Evolutionary conservation across 2,888 invertebrate species (phyloP).

Genomic region (Meghimatium bilineatum): DNA sequence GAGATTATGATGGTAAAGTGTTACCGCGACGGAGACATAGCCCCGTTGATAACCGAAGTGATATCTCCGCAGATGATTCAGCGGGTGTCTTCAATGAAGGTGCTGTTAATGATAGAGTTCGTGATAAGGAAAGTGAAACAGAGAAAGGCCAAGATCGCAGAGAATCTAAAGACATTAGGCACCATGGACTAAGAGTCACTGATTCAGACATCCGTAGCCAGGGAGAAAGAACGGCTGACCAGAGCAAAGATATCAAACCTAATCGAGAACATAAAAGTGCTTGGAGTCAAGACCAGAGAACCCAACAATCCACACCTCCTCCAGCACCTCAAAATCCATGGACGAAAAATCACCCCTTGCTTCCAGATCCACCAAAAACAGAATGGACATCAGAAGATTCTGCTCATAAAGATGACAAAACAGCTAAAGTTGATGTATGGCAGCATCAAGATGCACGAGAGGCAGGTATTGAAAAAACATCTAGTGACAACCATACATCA

Average conservation of each 20-base stretch:
- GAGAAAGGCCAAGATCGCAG: slow-evolving; percentile 43
- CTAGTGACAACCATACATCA: slow-evolving; percentile 25
- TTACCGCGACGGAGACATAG: slow-evolving; percentile 23
- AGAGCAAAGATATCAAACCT: slow-evolving; percentile 22
- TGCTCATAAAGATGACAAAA: slow-evolving; percentile 26
- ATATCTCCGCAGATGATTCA: slow-evolving; percentile 71
- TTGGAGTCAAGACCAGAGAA: slow-evolving; percentile 35
- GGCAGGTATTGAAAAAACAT: slow-evolving; percentile 17
- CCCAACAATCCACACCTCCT: neutral
- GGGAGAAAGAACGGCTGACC: neutral
- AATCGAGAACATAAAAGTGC: slow-evolving; percentile 33
- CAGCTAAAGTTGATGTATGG: slow-evolving; percentile 26
- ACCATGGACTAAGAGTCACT: slow-evolving; percentile 11
- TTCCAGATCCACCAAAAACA: slow-evolving; percentile 44
- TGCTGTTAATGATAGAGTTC: slow-evolving; percentile 30
- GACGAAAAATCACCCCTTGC: slow-evolving; percentile 40
- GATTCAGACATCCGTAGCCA: slow-evolving; percentile 6
- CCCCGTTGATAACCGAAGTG: slow-evolving; percentile 67
- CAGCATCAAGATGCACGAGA: slow-evolving; percentile 37
- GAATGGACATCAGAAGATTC: slow-evolving; percentile 34
- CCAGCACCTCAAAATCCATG: slow-evolving; percentile 41
- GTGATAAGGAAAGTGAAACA: slow-evolving; percentile 53
- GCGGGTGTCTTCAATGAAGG: slow-evolving; percentile 69
- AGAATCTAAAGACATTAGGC: slow-evolving; percentile 44
- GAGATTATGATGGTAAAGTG: slow-evolving; percentile 43